phyloP scores from a whole-genome alignment of 2,797 vertebrate genomes.

The Schizothorax lantsangensis region DNA sequence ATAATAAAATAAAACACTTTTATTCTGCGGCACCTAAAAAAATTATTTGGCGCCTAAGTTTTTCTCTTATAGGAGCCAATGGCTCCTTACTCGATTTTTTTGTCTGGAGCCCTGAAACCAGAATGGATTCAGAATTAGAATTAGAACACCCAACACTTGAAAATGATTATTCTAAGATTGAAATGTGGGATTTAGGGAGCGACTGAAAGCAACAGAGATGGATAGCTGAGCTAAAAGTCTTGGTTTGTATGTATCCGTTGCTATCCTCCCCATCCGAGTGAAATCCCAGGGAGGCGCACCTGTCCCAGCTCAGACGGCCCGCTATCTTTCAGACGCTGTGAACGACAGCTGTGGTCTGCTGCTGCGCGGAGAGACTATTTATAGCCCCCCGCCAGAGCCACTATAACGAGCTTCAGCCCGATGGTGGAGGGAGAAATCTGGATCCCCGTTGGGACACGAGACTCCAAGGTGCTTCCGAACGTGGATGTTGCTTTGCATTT shows the following conservation, averaged over 20 bases:
- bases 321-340: constrained; percentile 23
- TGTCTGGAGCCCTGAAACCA: neutral
- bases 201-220: neutral
- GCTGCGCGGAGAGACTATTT: constrained; percentile 52
- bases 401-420: neutral
- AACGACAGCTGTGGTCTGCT: constrained; percentile 55
- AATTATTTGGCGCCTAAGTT: too few relatives aligned
- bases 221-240: neutral
- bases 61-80: too few relatives aligned
- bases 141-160: neutral
- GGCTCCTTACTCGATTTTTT: too few relatives aligned
- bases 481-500: constrained; percentile 72
- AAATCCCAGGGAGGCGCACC: constrained; percentile 61
- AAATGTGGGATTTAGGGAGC: neutral
- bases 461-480: constrained; percentile 64
- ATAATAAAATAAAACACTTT: too few relatives aligned
- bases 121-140: neutral
- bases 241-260: neutral
- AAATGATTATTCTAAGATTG: neutral
- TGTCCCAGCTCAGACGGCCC: constrained; percentile 61
- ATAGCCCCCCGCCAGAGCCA: constrained; percentile 42
- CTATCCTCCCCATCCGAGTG: constrained; percentile 36
- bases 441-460: constrained; percentile 42
- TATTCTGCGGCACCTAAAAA: too few relatives aligned
- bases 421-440: constrained; percentile 5